Base-by-base conservation (phyloP, 1,140 invertebrate genomes). In the Drosophila tristis region DNA sequence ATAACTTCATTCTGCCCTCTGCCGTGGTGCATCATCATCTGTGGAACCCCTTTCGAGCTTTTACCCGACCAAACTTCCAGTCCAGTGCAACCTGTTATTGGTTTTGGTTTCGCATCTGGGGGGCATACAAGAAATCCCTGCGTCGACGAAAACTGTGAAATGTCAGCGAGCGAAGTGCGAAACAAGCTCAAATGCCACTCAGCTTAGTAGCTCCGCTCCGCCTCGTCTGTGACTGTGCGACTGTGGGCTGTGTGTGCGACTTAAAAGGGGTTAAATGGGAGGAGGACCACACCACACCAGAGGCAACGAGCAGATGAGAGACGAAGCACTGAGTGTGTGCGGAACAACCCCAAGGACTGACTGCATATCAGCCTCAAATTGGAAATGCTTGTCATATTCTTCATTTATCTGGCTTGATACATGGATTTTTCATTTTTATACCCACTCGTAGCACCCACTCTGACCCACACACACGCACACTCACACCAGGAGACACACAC, bases 321-420 rank as follows among this genome's bases (percentile, higher is more conserved):
- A 9, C 29, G 67, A 44, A 48, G 16, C 16, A 16, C 16, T 16
- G 1, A 2, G 16, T 16, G 16, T 16, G 16, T 1, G 16, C 1
- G 16, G 26, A 85, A 56, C 84, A 61, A 87, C 82, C 82, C 70
- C 66, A 70, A 75, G 60, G 48, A 76, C 63, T 42, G 59, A 26
- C 49, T 26, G 55, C 56, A 54, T 62, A 84, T 71, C 68, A 64
- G 70, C 74, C 58, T 81, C 73, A 91, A 91, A 91, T 91, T 90
- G 90, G 90, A 91, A 91, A 91, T 91, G 86, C 90, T 91, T 91
- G 90, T 91, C 90, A 91, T 91, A 91, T 91, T 78, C 82, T 75
- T 91, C 90, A 91, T 90, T 81, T 90, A 90, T 89, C 73, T 86
- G 49, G 20, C 68, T 71, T 75, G 65, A 75, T 76, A 78, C 81